Base-by-base conservation (phyloP, 2,113 vertebrate genomes). In the Oreochromis aureus region DNA sequence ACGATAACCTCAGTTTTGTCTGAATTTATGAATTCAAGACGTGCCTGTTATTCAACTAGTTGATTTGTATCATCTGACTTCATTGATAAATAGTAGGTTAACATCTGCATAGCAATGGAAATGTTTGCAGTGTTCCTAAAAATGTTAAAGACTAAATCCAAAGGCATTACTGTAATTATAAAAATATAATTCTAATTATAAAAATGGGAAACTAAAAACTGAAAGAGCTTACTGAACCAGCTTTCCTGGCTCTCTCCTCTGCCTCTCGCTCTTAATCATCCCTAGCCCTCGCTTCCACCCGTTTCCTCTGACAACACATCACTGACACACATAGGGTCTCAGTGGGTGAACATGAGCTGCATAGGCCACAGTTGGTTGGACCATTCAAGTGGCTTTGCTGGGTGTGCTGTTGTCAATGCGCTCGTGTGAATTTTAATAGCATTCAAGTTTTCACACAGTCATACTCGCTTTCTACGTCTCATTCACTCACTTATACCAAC, bases 71-170 rank as follows among this genome's bases (percentile, higher is more conserved):
- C 39, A 71, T 44, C 5, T 44, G 7, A 7, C 12, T 44, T 71
- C 0, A 71, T 71, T 24, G 0, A 71, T 46, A 71, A 27, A 44
- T 44, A 10, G 12, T 44, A 44, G 66, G 12, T 24, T 71, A 44
- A 44, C 44, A 71, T 16, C 13, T 6, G 5, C 5, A 2, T 46
- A 46, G 15, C 46, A 48, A 6, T 16, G 5, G 15, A 51, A 18
- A 51, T 73, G 22, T 3, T 27, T 73, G 5, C 66, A 46, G 66
- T 73, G 3, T 27, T 46, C 66, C 66, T 73, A 16, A 73, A 71
- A 66, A 66, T 66, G 10, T 66, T 66, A 66, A 39, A 66, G 66
- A 6, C 22, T 27, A 24, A 44, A 71, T 24, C 39, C 22, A 16
- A 10, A 39, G 39, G 66, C 39, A 73, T 44, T 73, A 27, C 63